Percentiles rank a stretch among this genome's conserved stretches.
Conservation (phyloP, 2,797 vertebrate genomes). For the Capromys pilorides region DNA sequence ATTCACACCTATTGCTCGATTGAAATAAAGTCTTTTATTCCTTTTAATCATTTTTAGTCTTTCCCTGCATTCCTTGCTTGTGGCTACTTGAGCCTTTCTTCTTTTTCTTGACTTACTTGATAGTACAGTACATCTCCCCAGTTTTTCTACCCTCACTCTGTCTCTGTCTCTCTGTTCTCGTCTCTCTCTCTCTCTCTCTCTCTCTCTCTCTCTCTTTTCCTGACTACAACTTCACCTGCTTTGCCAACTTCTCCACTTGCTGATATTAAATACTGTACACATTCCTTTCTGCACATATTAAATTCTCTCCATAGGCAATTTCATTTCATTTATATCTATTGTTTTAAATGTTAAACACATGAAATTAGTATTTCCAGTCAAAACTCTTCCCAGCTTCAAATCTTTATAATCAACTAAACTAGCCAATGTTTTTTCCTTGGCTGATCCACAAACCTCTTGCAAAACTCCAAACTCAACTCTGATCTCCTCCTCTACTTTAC, state of each 20-base stretch:
- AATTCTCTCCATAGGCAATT: background rate
- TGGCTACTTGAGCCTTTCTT: background rate
- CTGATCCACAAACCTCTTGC: background rate
- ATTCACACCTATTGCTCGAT: background rate
- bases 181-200: background rate
- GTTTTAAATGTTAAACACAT: constrained; percentile 48
- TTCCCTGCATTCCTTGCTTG: background rate
- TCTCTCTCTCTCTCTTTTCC: background rate
- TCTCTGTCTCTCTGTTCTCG: background rate
- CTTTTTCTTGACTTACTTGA: background rate
- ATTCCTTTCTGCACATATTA: background rate
- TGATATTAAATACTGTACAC: background rate
- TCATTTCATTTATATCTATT: background rate
- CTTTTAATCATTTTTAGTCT: background rate
- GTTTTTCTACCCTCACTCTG: background rate
- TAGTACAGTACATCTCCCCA: background rate
- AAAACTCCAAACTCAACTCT: constrained; percentile 14
- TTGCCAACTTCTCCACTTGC: background rate
- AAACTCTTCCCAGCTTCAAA: constrained; percentile 24
- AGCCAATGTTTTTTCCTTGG: background rate
- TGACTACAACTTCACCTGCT: background rate
- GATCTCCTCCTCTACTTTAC: background rate
- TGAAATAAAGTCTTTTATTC: background rate
- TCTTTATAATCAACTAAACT: background rate
- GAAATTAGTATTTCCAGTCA: background rate